Evolutionary conservation across 2,113 vertebrate genomes (phyloP), one percentile per base, ranked within the genome.

Genomic region (Callospermophilus lateralis): DNA sequence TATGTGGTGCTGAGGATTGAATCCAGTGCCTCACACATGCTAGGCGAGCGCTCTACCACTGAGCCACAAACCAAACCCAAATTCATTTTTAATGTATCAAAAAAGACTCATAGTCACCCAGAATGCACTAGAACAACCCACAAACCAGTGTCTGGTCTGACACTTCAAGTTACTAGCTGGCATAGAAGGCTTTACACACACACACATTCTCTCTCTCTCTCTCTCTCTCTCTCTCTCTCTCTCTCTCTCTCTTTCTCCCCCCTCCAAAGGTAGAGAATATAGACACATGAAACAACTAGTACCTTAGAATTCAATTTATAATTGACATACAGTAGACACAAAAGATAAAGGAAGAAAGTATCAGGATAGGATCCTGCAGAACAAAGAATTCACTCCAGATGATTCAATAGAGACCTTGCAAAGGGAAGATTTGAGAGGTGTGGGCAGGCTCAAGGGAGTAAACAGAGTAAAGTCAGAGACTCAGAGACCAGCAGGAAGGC

Each of bases 211-310:
- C 45, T 1, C 8, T 45, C 45, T 45, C 45, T 45, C 45, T 45
- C 45, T 45, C 8, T 45, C 39, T 4, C 39, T 4, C 39, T 4
- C 39, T 4, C 8, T 45, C 45, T 45, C 45, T 45, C 45, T 45
- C 42, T 8, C 42, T 1, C 42, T 7, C 42, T 1, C 42, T 1
- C 42, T 1, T 7, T 1, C 6, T 0, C 6, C 42, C 6, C 6
- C 6, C 42, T 1, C 10, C 7, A 34, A 68, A 67, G 51, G 58
- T 1, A 34, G 72, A 80, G 53, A n/a, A 76, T 11, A 9, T 5
- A 61, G 32, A 26, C 3, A n/a, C 34, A 48, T 4, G 6, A 74
- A 84, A 17, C 6, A 53, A 16, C 74, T 7, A 32, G 68, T 42
- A 13, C 68, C 28, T 93, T 45, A 48, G 73, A 58, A 45, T 63